Evolutionary conservation across 1,140 invertebrate genomes (phyloP).

Genomic region (Delia radicum): DNA sequence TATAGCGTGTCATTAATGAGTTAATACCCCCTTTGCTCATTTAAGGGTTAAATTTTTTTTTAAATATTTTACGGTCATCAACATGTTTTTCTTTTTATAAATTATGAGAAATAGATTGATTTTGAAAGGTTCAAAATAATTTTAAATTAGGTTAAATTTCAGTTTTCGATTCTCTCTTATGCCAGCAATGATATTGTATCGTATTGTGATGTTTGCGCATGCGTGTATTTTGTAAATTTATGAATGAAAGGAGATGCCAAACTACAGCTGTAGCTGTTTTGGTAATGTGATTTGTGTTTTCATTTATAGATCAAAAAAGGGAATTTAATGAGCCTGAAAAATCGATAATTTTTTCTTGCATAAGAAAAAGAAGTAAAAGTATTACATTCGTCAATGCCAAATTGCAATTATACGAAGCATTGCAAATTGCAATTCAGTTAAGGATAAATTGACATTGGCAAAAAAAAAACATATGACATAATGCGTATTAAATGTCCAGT

Average conservation of each 20-base stretch:
- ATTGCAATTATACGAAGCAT: too few species aligned
- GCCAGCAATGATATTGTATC: not conserved
- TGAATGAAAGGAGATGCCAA: not conserved
- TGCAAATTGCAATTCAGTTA: too few species aligned
- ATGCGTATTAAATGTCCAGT: too few species aligned
- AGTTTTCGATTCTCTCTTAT: too few species aligned
- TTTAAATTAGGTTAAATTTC: constrained; percentile 14
- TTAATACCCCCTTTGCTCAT: too few species aligned
- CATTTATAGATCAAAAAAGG: not conserved
- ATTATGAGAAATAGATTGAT: not conserved
- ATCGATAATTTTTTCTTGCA: not conserved
- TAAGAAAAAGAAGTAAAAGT: too few species aligned
- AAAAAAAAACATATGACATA: too few species aligned
- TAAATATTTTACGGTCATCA: not conserved
- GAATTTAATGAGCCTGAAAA: not conserved
- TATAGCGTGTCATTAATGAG: too few species aligned
- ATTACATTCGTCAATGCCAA: too few species aligned
- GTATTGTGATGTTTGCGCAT: not conserved
- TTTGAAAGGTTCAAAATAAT: constrained; percentile 3
- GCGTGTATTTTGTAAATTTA: not conserved
- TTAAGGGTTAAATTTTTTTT: too few species aligned
- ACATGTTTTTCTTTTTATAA: not conserved
- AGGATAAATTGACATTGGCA: too few species aligned
- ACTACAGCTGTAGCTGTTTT: not conserved
- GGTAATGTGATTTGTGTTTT: not conserved